A percentile compares a stretch with the other conserved stretches of the same genome.
These are phyloP conservation scores for Drosophila parthenogenetica DNA, from an alignment of 2,888 invertebrate genomes.

Conservation along the genomic window DNA sequence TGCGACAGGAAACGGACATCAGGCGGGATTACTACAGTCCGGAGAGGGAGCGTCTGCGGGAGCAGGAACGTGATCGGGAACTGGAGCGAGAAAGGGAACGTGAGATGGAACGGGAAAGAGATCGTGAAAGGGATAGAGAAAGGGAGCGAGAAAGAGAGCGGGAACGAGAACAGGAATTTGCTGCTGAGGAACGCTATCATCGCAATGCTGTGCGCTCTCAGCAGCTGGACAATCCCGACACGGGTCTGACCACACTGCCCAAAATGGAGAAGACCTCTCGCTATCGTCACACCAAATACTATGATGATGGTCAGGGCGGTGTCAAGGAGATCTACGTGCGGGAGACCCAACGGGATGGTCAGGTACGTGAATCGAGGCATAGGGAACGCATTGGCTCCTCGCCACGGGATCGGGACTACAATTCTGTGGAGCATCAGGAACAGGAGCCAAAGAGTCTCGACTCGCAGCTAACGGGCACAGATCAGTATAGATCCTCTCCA, in stretches of 20 bases:
- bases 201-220: constrained; percentile 65
- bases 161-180: constrained; percentile 27
- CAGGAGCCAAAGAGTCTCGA: constrained; percentile 89
- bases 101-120: no score
- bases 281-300: constrained; percentile 83
- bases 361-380: constrained; percentile 84
- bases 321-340: constrained; percentile 86
- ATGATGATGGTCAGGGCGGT: constrained; percentile 86
- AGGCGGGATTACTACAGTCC: constrained; percentile 48
- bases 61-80: constrained; percentile 16
- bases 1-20: constrained; percentile 60
- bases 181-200: constrained; percentile 69
- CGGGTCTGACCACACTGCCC: constrained; percentile 39
- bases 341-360: constrained; percentile 85
- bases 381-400: constrained; percentile 84
- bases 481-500: constrained; percentile 87
- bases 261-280: constrained; percentile 81
- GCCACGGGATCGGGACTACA: constrained; percentile 47
- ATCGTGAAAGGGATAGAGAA: no score
- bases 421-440: constrained; percentile 69
- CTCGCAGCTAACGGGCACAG: constrained; percentile 86
- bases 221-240: constrained; percentile 62
- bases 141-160: constrained; percentile 40
- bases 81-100: no score
- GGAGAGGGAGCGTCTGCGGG: constrained; percentile 42